Evolutionary conservation across 2,113 vertebrate species (phyloP).

Genomic region (Melanostigma gelatinosum): DNA sequence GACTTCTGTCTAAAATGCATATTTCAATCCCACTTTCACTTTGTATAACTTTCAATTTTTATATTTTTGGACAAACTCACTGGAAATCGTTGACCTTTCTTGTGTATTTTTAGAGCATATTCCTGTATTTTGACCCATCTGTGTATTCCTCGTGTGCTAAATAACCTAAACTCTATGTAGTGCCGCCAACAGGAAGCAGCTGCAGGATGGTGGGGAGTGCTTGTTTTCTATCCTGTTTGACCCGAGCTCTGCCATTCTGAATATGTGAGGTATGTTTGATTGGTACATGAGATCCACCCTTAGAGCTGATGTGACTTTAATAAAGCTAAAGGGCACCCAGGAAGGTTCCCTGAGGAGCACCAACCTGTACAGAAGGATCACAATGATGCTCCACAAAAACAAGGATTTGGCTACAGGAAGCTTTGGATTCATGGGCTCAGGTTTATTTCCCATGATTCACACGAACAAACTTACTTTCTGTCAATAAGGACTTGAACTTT

Average conservation of each 20-base stretch:
- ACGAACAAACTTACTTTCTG: constrained; percentile 86
- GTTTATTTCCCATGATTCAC: neutral
- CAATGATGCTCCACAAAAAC: neutral
- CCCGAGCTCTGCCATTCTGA: constrained; percentile 3
- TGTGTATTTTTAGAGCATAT: neutral
- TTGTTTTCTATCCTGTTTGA: constrained; percentile 50
- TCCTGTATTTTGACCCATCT: constrained; percentile 3
- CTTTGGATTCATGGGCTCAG: neutral
- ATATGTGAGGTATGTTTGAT: constrained; percentile 21
- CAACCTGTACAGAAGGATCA: neutral
- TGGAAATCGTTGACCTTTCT: neutral
- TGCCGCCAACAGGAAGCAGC: constrained; percentile 49
- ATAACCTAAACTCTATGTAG: neutral
- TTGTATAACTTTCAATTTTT: neutral
- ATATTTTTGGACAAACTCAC: neutral
- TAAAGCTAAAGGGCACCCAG: neutral
- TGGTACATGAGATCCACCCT: neutral
- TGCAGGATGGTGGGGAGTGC: constrained; percentile 23
- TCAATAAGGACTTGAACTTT: constrained; percentile 89
- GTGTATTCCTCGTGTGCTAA: neutral
- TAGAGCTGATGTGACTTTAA: neutral
- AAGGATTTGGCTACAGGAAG: neutral
- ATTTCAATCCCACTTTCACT: neutral
- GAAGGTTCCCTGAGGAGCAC: constrained; percentile 16
- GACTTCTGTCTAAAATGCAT: neutral